A percentile compares a stretch with the other conserved stretches of the same genome.
These are phyloP conservation scores for Notarius quadriscutis DNA, from an alignment of 2,113 vertebrate genomes.

Conservation along the genomic window DNA sequence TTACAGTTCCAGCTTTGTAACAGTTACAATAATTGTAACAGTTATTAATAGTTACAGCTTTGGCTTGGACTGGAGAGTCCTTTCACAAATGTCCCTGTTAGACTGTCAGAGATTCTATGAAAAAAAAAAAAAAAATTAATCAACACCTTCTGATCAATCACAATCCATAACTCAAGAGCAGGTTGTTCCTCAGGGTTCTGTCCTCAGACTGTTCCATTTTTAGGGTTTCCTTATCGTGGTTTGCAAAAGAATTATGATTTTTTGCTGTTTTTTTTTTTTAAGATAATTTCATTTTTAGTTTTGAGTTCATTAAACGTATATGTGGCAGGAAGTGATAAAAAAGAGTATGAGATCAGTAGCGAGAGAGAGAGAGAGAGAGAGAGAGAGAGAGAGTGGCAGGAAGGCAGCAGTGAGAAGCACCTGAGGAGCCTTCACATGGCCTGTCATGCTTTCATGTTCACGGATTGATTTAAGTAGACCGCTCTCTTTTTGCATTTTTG, in stretches of 20 bases:
- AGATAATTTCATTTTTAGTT: neutral
- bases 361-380: neutral
- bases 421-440: neutral
- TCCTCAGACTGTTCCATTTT: neutral
- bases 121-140: neutral
- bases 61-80: neutral
- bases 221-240: neutral
- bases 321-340: neutral
- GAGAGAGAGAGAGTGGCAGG: constrained; percentile 9
- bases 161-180: neutral
- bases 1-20: too few relatives aligned
- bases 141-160: neutral
- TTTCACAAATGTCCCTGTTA: neutral
- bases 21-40: too few relatives aligned
- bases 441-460: neutral
- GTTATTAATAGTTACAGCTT: too few relatives aligned
- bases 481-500: neutral
- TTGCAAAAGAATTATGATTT: neutral
- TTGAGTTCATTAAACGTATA: neutral
- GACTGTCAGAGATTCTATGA: neutral
- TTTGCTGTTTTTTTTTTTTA: neutral
- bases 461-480: neutral
- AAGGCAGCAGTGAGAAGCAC: constrained; percentile 8
- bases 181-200: neutral
- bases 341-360: neutral